Conservation (phyloP, 2,113 vertebrate genomes). For the Festucalex cinctus region DNA sequence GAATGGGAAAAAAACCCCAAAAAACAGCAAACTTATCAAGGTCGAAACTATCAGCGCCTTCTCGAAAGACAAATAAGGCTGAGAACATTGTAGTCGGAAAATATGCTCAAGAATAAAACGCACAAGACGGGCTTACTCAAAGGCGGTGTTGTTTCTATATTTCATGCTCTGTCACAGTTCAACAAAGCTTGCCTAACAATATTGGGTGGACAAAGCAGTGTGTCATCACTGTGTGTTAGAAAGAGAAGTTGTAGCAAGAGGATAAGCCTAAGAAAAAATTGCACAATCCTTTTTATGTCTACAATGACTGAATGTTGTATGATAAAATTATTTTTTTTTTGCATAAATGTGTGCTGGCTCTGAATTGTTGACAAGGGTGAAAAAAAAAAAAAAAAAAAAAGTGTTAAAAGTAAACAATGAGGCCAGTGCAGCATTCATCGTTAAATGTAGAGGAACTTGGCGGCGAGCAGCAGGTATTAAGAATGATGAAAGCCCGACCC, state of each 20-base stretch:
- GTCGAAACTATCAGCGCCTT: slow-evolving; percentile 5
- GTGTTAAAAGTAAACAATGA: slow-evolving; percentile 5
- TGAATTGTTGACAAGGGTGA: not conserved
- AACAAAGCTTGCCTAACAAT: slow-evolving; percentile 58
- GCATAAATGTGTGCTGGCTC: not conserved
- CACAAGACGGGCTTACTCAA: slow-evolving; percentile 18
- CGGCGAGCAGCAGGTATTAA: slow-evolving; percentile 34
- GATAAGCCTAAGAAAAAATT: slow-evolving; percentile 9
- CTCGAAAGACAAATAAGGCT: slow-evolving; percentile 10
- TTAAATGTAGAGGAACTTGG: slow-evolving; percentile 43
- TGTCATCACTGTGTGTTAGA: slow-evolving; percentile 18
- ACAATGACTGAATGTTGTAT: slow-evolving; percentile 25
- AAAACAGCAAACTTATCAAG: slow-evolving; percentile 29
- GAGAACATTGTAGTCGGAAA: slow-evolving; percentile 23
- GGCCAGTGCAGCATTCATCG: slow-evolving; percentile 25
- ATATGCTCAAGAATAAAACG: slow-evolving; percentile 31
- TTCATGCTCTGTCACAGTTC: slow-evolving; percentile 62
- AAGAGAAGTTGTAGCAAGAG: slow-evolving; percentile 18
- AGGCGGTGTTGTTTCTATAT: slow-evolving; percentile 53
- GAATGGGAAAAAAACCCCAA: slow-evolving; percentile 11
- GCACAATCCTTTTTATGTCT: slow-evolving; percentile 32
- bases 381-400: slow-evolving; percentile 6
- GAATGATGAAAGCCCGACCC: slow-evolving; percentile 54
- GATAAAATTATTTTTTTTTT: too few relatives aligned
- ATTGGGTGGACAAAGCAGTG: slow-evolving; percentile 48